Conservation (phyloP, 2,888 invertebrate genomes). For the Leucoptera coffeella region DNA sequence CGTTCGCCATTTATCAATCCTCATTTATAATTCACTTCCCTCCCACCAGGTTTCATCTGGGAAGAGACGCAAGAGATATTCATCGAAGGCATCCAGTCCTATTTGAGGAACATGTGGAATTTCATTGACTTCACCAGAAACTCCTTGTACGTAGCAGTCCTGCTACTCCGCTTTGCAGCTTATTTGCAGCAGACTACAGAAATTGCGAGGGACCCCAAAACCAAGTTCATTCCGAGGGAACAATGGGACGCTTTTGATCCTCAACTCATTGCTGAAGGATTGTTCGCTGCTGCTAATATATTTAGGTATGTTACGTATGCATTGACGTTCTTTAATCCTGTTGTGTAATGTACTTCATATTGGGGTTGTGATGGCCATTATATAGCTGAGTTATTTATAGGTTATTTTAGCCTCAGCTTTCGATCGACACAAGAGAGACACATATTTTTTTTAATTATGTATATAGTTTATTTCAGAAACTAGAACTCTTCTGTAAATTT, state of each 20-base stretch:
- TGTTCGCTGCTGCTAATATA: slow-evolving; percentile 93
- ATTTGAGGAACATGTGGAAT: slow-evolving; percentile 93
- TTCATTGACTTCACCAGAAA: slow-evolving; percentile 92
- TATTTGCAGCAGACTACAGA: slow-evolving; percentile 70
- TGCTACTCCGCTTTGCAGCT: slow-evolving; percentile 61
- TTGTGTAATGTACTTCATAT: no score
- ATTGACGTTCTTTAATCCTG: no score
- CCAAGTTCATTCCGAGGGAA: slow-evolving; percentile 73
- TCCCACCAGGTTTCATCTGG: slow-evolving; percentile 71
- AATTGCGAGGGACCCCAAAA: slow-evolving; percentile 59
- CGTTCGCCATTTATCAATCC: not conserved
- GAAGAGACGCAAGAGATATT: slow-evolving; percentile 90
- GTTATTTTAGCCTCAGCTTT: no score
- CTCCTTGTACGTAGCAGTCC: slow-evolving; percentile 72
- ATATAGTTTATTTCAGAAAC: no score
- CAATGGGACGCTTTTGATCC: slow-evolving; percentile 92
- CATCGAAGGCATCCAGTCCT: slow-evolving; percentile 78
- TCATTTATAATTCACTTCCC: slow-evolving; percentile 1
- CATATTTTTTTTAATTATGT: no score
- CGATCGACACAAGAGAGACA: no score
- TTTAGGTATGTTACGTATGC: no score
- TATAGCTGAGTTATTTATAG: no score
- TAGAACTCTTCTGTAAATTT: no score
- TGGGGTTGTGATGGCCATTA: no score
- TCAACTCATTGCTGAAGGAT: slow-evolving; percentile 84